Conservation (phyloP, 2,113 vertebrate species). For the Hystrix cristata region DNA sequence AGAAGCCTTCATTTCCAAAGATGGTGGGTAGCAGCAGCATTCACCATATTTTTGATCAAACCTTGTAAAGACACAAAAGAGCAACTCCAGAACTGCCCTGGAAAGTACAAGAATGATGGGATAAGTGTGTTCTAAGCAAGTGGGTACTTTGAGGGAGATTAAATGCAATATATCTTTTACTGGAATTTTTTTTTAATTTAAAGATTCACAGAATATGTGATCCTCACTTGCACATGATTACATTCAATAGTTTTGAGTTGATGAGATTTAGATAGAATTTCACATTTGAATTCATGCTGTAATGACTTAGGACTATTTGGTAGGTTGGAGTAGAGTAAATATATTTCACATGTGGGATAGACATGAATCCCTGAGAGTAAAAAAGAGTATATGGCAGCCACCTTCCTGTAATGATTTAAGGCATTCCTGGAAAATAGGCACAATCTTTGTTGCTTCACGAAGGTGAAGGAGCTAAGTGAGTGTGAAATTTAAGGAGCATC, state of each 20-base stretch:
- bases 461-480: not conserved
- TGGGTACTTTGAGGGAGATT: not conserved
- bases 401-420: not conserved
- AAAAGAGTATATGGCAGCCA: not conserved
- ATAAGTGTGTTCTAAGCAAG: not conserved
- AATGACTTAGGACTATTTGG: not conserved
- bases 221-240: not conserved
- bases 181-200: not conserved
- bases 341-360: not conserved
- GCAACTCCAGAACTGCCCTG: not conserved
- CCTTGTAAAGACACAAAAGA: not conserved
- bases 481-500: not conserved
- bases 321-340: not conserved
- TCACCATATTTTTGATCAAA: not conserved
- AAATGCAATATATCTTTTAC: not conserved
- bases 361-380: no score
- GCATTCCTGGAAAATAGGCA: not conserved
- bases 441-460: not conserved
- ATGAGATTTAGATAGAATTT: not conserved
- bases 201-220: not conserved
- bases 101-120: not conserved
- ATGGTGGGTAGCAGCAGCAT: not conserved
- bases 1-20: not conserved
- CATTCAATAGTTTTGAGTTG: not conserved
- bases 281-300: not conserved